Evolutionary conservation across 2,888 invertebrate genomes (phyloP).

Genomic region (Gibbula magus): DNA sequence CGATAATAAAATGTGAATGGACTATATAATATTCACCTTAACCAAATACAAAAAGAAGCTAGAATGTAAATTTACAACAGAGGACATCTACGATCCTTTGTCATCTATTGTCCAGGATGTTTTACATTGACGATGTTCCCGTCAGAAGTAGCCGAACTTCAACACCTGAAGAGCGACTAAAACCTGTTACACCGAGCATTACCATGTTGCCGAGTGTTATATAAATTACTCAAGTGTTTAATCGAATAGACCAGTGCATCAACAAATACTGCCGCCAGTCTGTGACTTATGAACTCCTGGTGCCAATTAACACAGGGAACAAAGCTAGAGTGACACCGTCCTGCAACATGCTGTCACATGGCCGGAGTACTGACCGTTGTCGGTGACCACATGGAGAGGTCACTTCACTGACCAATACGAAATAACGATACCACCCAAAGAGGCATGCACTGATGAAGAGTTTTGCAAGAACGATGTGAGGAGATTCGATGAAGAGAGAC

Average conservation of each 20-base stretch:
- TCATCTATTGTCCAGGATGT: no score
- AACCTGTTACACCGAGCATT: background rate
- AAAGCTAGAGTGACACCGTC: background rate
- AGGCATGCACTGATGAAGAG: background rate
- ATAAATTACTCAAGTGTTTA: background rate
- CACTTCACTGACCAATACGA: background rate
- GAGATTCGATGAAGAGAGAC: background rate
- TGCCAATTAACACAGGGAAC: background rate
- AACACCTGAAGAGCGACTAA: background rate
- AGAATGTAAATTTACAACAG: no score
- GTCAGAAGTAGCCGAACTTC: no score
- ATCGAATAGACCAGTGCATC: background rate
- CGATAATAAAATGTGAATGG: no score
- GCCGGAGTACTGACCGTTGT: background rate
- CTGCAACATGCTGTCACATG: background rate
- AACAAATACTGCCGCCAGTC: background rate
- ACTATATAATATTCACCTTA: no score
- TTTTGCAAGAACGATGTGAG: background rate
- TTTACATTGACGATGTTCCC: no score
- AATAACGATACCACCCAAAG: background rate
- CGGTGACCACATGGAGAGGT: background rate
- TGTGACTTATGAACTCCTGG: background rate
- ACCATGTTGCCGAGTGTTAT: background rate
- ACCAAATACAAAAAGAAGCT: no score
- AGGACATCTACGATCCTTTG: no score